Percentiles rank a stretch among this genome's conserved stretches.
Conservation (phyloP, 2,888 invertebrate species). For the Thecophora atra region DNA sequence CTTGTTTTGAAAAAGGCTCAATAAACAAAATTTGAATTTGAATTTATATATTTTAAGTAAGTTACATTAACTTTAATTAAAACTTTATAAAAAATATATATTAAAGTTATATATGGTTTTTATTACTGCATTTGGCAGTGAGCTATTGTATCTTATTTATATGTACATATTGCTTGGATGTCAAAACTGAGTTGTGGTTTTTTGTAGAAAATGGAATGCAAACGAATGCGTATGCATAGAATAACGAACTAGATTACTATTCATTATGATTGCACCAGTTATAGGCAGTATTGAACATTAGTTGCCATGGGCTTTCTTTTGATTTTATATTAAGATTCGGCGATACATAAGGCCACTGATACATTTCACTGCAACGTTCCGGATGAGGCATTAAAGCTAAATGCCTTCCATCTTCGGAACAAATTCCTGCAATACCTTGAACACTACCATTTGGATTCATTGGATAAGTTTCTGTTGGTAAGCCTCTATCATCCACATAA, state of each 20-base stretch:
- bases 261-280: constrained; percentile 69
- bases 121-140: too few relatives aligned
- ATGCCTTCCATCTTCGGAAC: constrained; percentile 91
- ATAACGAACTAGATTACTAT: not conserved
- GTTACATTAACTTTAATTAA: too few relatives aligned
- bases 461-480: constrained; percentile 84
- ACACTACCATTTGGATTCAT: constrained; percentile 93
- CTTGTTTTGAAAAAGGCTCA: too few relatives aligned
- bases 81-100: too few relatives aligned
- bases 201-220: too few relatives aligned
- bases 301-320: constrained; percentile 86
- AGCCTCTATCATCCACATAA: constrained; percentile 83
- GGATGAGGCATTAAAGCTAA: constrained; percentile 99
- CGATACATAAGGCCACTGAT: constrained; percentile 87
- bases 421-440: constrained; percentile 87
- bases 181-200: too few relatives aligned
- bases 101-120: too few relatives aligned
- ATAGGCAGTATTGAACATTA: constrained; percentile 90
- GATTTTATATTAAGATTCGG: constrained; percentile 65
- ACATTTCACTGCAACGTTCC: constrained; percentile 87
- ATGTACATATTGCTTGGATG: too few relatives aligned
- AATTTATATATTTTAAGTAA: too few relatives aligned
- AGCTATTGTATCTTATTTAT: too few relatives aligned
- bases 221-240: too few relatives aligned
- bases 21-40: too few relatives aligned